phyloP scores from a whole-genome alignment of 2,113 vertebrate species.

The Prinia subflava region DNA sequence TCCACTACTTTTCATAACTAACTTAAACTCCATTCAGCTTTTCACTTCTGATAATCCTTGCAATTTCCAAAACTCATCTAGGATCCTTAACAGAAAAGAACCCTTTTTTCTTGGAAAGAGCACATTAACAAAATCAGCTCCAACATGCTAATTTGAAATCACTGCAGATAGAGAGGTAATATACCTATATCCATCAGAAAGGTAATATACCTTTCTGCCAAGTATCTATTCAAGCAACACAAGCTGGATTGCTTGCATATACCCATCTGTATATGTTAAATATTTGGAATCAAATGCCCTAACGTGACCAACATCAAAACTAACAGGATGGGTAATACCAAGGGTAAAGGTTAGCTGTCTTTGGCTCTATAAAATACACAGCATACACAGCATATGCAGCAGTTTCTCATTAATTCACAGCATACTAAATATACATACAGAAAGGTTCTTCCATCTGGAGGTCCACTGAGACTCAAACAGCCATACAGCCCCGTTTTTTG shows the following conservation, averaged over 20 bases:
- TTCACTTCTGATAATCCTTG: neutral
- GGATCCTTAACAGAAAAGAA: neutral
- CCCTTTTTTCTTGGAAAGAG: neutral
- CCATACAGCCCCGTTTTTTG: neutral
- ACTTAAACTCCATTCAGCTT: neutral
- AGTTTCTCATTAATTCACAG: neutral
- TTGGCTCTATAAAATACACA: neutral
- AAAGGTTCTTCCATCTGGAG: neutral
- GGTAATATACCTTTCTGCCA: neutral
- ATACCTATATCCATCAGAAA: no score
- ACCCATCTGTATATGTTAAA: neutral
- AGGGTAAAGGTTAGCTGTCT: neutral
- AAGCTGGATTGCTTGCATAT: neutral
- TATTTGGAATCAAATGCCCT: neutral
- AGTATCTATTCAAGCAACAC: neutral
- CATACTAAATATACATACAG: neutral
- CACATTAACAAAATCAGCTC: neutral
- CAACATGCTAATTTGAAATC: neutral
- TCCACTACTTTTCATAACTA: neutral
- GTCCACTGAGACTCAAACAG: neutral
- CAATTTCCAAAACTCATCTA: neutral
- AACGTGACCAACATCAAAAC: neutral
- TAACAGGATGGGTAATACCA: neutral
- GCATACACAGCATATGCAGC: no score
- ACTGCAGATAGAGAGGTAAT: neutral